phyloP scores from a whole-genome alignment of 2,113 vertebrate genomes.

The Anser cygnoides region DNA sequence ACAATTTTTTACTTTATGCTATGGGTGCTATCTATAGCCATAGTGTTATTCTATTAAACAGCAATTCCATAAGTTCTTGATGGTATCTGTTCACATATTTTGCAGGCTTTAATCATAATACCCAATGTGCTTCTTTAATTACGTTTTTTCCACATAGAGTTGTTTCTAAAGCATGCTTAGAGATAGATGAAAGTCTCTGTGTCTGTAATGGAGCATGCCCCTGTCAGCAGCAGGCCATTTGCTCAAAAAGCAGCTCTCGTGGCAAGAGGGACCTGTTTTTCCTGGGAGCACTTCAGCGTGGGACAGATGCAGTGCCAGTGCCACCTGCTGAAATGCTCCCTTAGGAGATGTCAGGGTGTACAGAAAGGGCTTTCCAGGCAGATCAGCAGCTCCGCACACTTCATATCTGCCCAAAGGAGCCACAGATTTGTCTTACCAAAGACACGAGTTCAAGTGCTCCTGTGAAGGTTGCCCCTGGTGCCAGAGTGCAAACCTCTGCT shows the following conservation, averaged over 20 bases:
- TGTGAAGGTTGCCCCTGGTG: neutral
- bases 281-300: neutral
- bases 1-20: neutral
- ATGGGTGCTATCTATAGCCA: neutral
- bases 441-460: neutral
- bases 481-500: neutral
- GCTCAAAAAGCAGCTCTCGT: neutral
- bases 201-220: neutral
- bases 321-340: slow-evolving; percentile 1
- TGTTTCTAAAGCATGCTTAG: neutral
- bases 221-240: neutral
- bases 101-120: neutral
- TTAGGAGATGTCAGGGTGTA: neutral
- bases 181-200: neutral
- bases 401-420: neutral
- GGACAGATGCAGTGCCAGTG: neutral
- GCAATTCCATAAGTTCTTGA: neutral
- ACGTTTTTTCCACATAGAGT: neutral
- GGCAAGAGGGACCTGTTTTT: neutral
- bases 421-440: neutral
- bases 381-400: neutral
- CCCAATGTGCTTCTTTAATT: neutral
- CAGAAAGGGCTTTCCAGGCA: neutral
- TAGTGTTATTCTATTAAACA: neutral
- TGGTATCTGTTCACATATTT: neutral